Evolutionary conservation across 23 tunicate genomes (phyloP), one percentile per base, ranked within the genome.

Genomic region (Styela plicata): DNA sequence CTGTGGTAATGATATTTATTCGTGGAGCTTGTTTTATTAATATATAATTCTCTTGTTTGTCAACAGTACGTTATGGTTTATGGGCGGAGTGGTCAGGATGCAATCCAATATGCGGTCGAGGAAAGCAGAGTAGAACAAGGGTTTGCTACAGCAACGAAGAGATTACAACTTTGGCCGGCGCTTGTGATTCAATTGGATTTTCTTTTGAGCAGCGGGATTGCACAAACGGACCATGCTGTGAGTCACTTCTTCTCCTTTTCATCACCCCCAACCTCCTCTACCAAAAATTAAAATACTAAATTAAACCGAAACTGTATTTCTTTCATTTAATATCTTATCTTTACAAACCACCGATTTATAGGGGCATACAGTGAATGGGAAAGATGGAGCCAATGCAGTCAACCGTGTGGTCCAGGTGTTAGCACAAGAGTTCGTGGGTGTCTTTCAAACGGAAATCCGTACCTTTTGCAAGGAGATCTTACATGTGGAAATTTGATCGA

Each of bases 101-200:
- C 35, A 19, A 16, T 17, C 36, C 77, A 18, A 7, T 36, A 17
- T 71, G 77, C 29, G 77, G 77, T 3, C 37, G 7, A 5, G 77
- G 77, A 71, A 28, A 34, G 17, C 36, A 71, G 35, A 30, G 10
- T 3, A 71, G 77, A 71, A 71, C 77, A 5, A 71, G 77, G 17
- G 36, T 2, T 13, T 71, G 77, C 29, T 36, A 18, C 3, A 34
- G 34, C 34, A 32, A 71, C 29, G 77, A 36, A 2, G 5, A 34
- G 17, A 34, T 36, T 22, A 22, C 23, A 16, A 3, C 77, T 3
- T 18, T 71, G 13, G 10, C 57, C 57, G 57, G 57, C 13, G 57
- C 57, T 44, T 44, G 57, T 44, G 13, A 44, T 44, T 44, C 57
- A 44, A 44, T 44, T 5, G 57, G 57, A 44, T 7, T 5, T 5